Evolutionary conservation across 2,797 vertebrate species (phyloP).

Genomic region (Mormyrus hasselquistii): DNA sequence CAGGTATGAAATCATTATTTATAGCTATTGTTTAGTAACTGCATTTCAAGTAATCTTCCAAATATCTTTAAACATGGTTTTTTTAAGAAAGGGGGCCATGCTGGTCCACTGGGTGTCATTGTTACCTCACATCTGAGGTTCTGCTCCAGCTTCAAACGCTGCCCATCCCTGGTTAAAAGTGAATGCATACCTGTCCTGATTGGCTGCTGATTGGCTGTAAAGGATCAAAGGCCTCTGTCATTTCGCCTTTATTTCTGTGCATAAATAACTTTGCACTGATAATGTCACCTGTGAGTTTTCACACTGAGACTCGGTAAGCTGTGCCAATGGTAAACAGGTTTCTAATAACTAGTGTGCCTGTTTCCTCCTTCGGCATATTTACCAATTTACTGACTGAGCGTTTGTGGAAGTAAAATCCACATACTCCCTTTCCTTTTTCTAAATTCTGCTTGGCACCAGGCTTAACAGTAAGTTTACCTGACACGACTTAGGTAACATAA

Average conservation of each 20-base stretch:
- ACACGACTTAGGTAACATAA: neutral
- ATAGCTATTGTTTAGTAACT: neutral
- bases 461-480: neutral
- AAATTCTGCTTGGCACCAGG: neutral
- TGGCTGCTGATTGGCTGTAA: neutral
- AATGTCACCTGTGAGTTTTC: neutral
- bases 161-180: neutral
- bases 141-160: neutral
- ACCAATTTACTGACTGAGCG: neutral
- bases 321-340: neutral
- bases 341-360: neutral
- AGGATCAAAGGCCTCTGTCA: neutral
- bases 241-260: neutral
- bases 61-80: neutral
- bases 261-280: conserved; percentile 6
- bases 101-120: no score
- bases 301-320: neutral
- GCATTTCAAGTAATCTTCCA: neutral
- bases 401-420: neutral
- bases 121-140: no score
- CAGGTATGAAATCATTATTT: neutral
- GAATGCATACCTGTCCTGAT: neutral
- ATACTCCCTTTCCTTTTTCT: neutral
- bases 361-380: neutral
- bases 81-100: neutral